Conservation (phyloP, 2,888 invertebrate genomes). For the Apoderus coryli region DNA sequence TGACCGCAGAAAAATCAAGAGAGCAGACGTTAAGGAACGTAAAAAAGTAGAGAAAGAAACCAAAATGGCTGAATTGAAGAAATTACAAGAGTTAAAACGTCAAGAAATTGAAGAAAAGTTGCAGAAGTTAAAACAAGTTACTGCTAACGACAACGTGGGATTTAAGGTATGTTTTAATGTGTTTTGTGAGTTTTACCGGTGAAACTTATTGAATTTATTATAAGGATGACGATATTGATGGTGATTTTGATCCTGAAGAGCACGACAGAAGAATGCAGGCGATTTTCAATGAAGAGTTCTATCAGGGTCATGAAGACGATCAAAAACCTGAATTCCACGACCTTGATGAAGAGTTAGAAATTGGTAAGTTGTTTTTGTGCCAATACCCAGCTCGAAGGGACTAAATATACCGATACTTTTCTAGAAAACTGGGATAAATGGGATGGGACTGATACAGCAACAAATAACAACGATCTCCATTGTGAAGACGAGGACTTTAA, state of each 20-base stretch:
- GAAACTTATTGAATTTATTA: conserved; percentile 18
- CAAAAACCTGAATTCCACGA: conserved; percentile 78
- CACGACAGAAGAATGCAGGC: conserved; percentile 78
- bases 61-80: conserved; percentile 75
- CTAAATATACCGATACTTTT: conserved; percentile 6
- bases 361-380: conserved; percentile 27
- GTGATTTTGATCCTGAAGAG: conserved; percentile 79
- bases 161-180: conserved; percentile 36
- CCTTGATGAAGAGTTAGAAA: conserved; percentile 56
- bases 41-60: conserved; percentile 65
- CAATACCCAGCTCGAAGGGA: too few relatives aligned
- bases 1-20: conserved; percentile 61
- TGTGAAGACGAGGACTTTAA: conserved; percentile 74
- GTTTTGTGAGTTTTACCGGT: too few relatives aligned
- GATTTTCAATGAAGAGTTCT: conserved; percentile 78
- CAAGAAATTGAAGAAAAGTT: conserved; percentile 86
- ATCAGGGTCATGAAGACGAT: conserved; percentile 51
- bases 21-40: conserved; percentile 57
- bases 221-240: conserved; percentile 68
- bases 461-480: conserved; percentile 34
- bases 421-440: conserved; percentile 55
- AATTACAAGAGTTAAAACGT: conserved; percentile 72
- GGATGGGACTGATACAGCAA: conserved; percentile 19
- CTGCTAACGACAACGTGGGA: conserved; percentile 63
- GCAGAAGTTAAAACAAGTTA: conserved; percentile 69